Evolutionary conservation across 2,113 vertebrate genomes (phyloP).

Genomic region (Erinaceus europaeus): DNA sequence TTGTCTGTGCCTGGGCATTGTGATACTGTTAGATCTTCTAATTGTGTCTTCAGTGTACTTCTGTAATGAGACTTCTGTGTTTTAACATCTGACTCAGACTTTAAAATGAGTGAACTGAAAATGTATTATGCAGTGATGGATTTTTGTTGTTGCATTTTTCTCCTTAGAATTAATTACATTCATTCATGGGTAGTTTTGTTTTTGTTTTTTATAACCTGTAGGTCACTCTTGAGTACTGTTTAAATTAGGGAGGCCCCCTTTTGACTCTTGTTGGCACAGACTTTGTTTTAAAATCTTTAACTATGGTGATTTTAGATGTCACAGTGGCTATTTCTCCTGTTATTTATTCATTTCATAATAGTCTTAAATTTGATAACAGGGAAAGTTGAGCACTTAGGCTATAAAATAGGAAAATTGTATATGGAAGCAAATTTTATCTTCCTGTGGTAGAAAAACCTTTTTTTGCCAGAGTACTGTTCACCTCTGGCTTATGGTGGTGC

Average conservation of each 20-base stretch:
- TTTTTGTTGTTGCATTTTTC: slow-evolving; percentile 27
- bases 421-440: slow-evolving; percentile 19
- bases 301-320: slow-evolving; percentile 34
- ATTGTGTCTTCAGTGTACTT: slow-evolving; percentile 44
- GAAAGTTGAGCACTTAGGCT: slow-evolving; percentile 28
- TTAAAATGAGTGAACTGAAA: too few relatives aligned
- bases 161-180: slow-evolving; percentile 21
- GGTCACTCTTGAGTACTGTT: slow-evolving; percentile 18
- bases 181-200: background rate
- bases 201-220: background rate
- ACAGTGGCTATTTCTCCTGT: slow-evolving; percentile 16
- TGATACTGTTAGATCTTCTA: slow-evolving; percentile 39
- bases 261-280: slow-evolving; percentile 12
- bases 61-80: too few relatives aligned
- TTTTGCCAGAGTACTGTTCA: too few relatives aligned
- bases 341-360: slow-evolving; percentile 1
- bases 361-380: slow-evolving; percentile 26
- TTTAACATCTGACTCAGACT: slow-evolving; percentile 60
- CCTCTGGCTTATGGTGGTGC: too few relatives aligned
- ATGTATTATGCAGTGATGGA: too few relatives aligned
- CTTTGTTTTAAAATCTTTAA: slow-evolving; percentile 19
- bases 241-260: slow-evolving; percentile 23
- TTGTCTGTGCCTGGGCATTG: slow-evolving; percentile 40
- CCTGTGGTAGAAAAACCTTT: background rate
- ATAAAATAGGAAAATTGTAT: background rate